Evolutionary conservation across 1,140 invertebrate genomes (phyloP).

Genomic region (Papilio dardanus): DNA sequence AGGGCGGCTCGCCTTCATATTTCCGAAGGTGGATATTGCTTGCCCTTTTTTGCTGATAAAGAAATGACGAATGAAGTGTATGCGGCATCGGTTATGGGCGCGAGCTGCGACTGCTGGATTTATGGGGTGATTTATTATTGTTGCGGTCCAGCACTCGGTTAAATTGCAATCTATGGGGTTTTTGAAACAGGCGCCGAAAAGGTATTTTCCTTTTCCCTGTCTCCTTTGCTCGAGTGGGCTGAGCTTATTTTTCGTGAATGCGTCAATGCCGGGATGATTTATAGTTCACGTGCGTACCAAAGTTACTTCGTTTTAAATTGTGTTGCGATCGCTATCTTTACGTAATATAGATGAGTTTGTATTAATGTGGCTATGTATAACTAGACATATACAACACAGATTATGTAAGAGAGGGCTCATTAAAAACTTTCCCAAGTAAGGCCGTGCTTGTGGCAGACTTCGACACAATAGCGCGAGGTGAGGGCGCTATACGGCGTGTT

Average conservation of each 20-base stretch:
- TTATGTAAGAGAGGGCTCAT: slow-evolving; percentile 21
- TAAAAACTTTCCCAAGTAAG: slow-evolving; percentile 27
- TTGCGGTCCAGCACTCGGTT: slow-evolving; percentile 40
- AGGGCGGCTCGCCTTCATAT: slow-evolving; percentile 70
- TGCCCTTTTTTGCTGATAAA: slow-evolving; percentile 72
- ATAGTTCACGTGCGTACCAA: background rate
- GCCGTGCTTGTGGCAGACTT: slow-evolving; percentile 5
- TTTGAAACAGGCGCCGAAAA: slow-evolving; percentile 37
- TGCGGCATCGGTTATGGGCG: slow-evolving; percentile 63
- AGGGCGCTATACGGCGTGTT: slow-evolving; percentile 15
- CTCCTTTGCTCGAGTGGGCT: background rate
- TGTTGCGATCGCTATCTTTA: background rate
- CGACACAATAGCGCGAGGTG: slow-evolving; percentile 32
- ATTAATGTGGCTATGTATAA: background rate
- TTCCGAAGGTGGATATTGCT: slow-evolving; percentile 68
- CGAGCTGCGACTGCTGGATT: slow-evolving; percentile 51
- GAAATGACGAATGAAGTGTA: slow-evolving; percentile 73
- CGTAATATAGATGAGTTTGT: background rate
- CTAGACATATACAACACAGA: background rate
- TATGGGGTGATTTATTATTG: slow-evolving; percentile 56
- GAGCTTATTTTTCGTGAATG: background rate
- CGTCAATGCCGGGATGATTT: background rate
- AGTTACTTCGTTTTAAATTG: background rate
- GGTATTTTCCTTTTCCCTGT: slow-evolving; percentile 26
- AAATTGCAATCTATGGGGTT: slow-evolving; percentile 40